Conservation (phyloP, 2,888 invertebrate species). For the Pristionchus maxplancki region DNA sequence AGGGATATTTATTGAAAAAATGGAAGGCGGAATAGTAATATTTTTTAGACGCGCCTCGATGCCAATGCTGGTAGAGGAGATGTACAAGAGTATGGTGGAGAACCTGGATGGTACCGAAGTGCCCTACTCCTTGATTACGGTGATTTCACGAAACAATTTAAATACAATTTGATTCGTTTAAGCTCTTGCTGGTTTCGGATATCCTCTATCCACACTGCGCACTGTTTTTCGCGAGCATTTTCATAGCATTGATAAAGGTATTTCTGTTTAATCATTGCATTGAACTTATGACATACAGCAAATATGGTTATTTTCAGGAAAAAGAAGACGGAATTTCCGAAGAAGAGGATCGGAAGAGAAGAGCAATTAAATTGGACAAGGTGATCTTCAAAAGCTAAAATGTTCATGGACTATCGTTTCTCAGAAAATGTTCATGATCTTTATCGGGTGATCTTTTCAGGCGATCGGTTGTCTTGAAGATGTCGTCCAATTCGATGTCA, state of each 20-base stretch:
- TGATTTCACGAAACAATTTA: background rate
- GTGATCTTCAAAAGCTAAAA: background rate
- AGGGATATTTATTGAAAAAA: no score
- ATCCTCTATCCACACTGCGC: background rate
- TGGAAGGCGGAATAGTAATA: background rate
- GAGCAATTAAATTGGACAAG: background rate
- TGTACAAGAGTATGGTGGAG: constrained; percentile 9
- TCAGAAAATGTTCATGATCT: no score
- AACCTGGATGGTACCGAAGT: background rate
- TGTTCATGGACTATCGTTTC: no score
- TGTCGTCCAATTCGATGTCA: background rate
- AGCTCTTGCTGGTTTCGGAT: background rate
- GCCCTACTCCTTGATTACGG: background rate
- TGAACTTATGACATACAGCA: background rate
- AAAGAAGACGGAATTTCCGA: background rate
- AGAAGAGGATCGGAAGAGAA: background rate
- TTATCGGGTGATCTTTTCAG: background rate
- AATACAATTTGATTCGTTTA: background rate
- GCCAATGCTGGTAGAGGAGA: background rate
- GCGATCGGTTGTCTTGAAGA: background rate
- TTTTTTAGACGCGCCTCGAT: background rate
- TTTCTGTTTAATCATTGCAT: no score
- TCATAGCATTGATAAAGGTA: background rate
- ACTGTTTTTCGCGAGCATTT: background rate
- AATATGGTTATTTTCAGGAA: background rate